These are phyloP conservation scores for Semotilus atromaculatus DNA, from an alignment of 2,797 vertebrate genomes.

Conservation along the genomic window DNA sequence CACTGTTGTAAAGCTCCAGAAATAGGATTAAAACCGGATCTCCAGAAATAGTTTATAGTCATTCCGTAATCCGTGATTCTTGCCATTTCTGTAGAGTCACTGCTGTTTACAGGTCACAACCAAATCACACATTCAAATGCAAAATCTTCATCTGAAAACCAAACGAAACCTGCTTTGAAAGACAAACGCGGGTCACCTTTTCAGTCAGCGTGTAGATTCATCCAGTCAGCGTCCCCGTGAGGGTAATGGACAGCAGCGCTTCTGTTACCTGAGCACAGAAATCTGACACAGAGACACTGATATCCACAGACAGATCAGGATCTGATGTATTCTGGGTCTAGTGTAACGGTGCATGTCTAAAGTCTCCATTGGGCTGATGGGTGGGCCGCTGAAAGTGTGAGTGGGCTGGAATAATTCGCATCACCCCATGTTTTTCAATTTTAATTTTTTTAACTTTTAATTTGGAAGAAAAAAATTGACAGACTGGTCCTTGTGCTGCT, in stretches of 20 bases:
- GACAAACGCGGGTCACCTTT: neutral
- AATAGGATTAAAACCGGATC: neutral
- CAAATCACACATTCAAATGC: constrained; percentile 31
- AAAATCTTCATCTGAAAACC: neutral
- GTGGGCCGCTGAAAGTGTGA: no score
- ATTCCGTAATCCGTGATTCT: neutral
- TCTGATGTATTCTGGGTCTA: neutral
- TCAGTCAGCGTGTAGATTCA: neutral
- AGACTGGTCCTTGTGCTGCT: no score
- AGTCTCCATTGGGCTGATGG: neutral
- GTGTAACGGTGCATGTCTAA: neutral
- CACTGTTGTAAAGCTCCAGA: neutral
- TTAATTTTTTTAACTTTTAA: no score
- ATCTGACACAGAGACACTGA: constrained; percentile 25
- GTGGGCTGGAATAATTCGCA: no score
- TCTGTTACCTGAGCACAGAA: constrained; percentile 13
- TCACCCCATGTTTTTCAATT: no score
- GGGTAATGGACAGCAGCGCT: neutral
- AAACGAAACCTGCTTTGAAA: constrained; percentile 3
- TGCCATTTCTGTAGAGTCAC: neutral
- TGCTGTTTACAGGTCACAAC: neutral
- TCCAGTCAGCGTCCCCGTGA: neutral
- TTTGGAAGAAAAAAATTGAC: no score
- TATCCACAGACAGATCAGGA: neutral
- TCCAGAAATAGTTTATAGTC: neutral